Base-by-base conservation (phyloP, 2,888 invertebrate species). In the Gastracanthus pulcherrimus region DNA sequence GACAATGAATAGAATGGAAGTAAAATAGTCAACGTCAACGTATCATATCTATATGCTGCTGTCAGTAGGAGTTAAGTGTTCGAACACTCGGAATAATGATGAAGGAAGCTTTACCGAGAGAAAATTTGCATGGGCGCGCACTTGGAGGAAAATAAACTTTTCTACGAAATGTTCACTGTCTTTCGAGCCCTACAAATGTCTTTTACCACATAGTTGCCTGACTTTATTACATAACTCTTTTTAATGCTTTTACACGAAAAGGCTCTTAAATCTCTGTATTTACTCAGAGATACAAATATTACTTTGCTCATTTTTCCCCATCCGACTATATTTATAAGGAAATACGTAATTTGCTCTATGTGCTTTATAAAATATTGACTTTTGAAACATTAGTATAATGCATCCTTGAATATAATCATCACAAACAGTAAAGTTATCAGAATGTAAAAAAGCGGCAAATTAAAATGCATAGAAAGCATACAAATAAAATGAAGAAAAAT, bases 161-260 rank as follows among this genome's bases (percentile, higher is more conserved):
- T 45, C 29, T 5, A 41, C 5, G 16, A 29, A 66, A 41, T 66
- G 38, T 41, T 66, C 34, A 6, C 11, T 23, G 9, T 1, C 5
- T 34, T 23, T n/a, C 11, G 11, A 23, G 38, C 38, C 64, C 16
- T 38, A 23, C 26, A 45, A 45, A 45, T n/a, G 45, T 13, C 16
- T 45, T 45, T 45, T 45, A 45, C 45, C 45, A n/a, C 45, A 45
- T 3, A 45, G 67, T n/a, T 23, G 16, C 51, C 36, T 19, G 31
- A 7, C 23, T 31, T 48, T 11, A 9, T 69, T 69, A 19, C 51
- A 51, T 19, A 69, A 69, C 16, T 2, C 3, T 51, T 34, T 31
- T 31, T 51, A 69, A 74, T 51, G 67, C 19, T 45, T 76, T 77
- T 77, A 77, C 72, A 58, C 29, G 72, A 72, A 72, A 58, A 58